phyloP scores from a whole-genome alignment of 1,140 invertebrate genomes.

The Varroa destructor region DNA sequence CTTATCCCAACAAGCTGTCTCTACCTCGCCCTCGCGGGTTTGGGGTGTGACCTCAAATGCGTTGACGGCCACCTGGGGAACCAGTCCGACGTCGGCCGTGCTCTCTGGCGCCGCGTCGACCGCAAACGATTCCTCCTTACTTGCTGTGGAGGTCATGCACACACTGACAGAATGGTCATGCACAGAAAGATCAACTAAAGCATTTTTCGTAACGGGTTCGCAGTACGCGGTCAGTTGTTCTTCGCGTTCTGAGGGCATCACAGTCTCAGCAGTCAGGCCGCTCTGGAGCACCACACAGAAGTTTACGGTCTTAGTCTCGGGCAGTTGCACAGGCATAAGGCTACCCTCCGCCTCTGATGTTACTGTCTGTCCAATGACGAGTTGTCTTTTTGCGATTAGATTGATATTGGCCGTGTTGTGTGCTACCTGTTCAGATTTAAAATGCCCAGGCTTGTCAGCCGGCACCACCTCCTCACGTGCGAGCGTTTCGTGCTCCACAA shows the following conservation, averaged over 20 bases:
- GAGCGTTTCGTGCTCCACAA: slow-evolving; percentile 3
- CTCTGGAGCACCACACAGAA: slow-evolving; percentile 27
- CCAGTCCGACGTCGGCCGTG: slow-evolving; percentile 8
- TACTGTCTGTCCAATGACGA: slow-evolving; percentile 20
- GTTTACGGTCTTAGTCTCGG: slow-evolving; percentile 26
- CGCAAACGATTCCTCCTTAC: slow-evolving; percentile 25
- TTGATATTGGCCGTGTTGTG: slow-evolving; percentile 4
- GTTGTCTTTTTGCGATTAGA: not conserved
- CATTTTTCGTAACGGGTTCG: slow-evolving; percentile 15
- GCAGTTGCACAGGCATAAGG: slow-evolving; percentile 26
- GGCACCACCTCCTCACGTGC: slow-evolving; percentile 1
- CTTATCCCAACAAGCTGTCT: not conserved
- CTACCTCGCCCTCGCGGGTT: slow-evolving; percentile 19
- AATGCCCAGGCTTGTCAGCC: not conserved
- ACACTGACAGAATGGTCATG: slow-evolving; percentile 26
- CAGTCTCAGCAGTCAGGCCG: slow-evolving; percentile 24
- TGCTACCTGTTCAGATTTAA: not conserved
- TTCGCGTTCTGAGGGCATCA: slow-evolving; percentile 24
- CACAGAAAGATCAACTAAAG: slow-evolving; percentile 19
- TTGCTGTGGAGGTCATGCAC: slow-evolving; percentile 28
- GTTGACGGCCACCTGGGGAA: slow-evolving; percentile 18
- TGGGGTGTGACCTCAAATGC: slow-evolving; percentile 25
- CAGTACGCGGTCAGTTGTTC: slow-evolving; percentile 19
- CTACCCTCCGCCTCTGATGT: slow-evolving; percentile 15
- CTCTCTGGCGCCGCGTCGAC: slow-evolving; percentile 13